Evolutionary conservation across 2,113 vertebrate species (phyloP).

Genomic region (Rhabdomys dilectus): DNA sequence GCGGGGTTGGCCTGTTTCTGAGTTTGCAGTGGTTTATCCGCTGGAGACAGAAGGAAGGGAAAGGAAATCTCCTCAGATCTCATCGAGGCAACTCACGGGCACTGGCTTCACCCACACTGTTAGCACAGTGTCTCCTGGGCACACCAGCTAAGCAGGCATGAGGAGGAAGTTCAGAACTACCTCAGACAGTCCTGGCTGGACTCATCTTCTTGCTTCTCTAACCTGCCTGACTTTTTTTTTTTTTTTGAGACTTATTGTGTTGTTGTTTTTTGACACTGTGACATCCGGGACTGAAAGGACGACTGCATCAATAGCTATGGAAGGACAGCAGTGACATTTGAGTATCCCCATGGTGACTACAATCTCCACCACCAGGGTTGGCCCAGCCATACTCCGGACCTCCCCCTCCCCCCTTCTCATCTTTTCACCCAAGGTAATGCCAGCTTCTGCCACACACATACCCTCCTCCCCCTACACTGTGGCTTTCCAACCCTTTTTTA

Average conservation of each 20-base stretch:
- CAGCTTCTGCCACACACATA: neutral
- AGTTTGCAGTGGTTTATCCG: neutral
- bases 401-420: neutral
- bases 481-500: neutral
- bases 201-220: neutral
- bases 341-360: neutral
- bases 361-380: no score
- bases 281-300: neutral
- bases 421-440: neutral
- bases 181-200: neutral
- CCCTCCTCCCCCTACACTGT: no score
- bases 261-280: neutral
- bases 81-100: neutral
- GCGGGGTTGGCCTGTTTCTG: neutral
- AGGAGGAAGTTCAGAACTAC: neutral
- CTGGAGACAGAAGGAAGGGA: neutral
- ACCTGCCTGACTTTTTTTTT: neutral
- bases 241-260: neutral
- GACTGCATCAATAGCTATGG: neutral
- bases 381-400: neutral
- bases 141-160: rapidly evolving
- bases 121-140: neutral
- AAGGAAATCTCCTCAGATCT: neutral
- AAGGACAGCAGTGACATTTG: neutral
- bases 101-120: neutral